Evolutionary conservation across 2,888 invertebrate species (phyloP).

Genomic region (Melanostoma mellinum): DNA sequence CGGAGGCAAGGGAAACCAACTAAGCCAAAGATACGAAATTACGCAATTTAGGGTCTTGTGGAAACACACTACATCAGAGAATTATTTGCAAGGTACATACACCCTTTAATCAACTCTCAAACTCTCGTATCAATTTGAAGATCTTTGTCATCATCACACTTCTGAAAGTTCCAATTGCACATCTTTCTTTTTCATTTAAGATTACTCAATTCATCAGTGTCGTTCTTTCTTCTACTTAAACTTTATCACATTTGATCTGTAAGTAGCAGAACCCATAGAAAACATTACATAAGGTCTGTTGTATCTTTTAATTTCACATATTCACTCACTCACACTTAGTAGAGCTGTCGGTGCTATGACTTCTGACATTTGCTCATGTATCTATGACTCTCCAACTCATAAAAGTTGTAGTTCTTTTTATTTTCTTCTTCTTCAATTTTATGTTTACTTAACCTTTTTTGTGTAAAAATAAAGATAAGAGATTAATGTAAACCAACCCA

Average conservation of each 20-base stretch:
- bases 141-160: too few species aligned
- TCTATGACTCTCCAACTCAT: slow-evolving; percentile 21
- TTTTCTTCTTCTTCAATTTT: slow-evolving; percentile 41
- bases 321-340: not conserved
- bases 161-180: too few species aligned
- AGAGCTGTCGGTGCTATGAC: slow-evolving; percentile 1
- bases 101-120: too few species aligned
- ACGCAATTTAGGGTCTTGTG: too few species aligned
- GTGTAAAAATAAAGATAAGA: slow-evolving; percentile 27
- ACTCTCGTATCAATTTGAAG: too few species aligned
- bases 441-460: slow-evolving; percentile 27
- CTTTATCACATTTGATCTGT: slow-evolving; percentile 8
- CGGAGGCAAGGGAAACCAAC: too few species aligned
- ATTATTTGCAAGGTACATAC: too few species aligned
- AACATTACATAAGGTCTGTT: not conserved
- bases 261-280: slow-evolving; percentile 5
- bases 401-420: slow-evolving; percentile 37
- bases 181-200: too few species aligned
- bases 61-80: too few species aligned
- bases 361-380: slow-evolving; percentile 36
- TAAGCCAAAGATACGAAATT: too few species aligned
- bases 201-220: too few species aligned
- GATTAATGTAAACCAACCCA: slow-evolving; percentile 62
- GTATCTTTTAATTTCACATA: not conserved
- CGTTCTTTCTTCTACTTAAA: too few species aligned